Evolutionary conservation across 2,797 vertebrate species (phyloP), one percentile per base, ranked within the genome.

Genomic region (Gadopsis bispinosus): DNA sequence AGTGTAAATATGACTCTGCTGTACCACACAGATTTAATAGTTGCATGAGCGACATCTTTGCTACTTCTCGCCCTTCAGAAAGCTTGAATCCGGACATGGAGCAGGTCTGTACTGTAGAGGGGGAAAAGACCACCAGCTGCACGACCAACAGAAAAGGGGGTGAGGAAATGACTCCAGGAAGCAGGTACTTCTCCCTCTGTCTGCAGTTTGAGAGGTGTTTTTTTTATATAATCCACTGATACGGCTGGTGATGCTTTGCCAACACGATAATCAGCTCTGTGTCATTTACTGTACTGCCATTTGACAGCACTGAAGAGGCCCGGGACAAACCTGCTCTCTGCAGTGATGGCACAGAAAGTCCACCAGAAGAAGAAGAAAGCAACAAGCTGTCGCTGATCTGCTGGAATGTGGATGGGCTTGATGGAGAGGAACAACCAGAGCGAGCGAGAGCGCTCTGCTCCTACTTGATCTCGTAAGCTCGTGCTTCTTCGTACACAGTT

Each of bases 341-440:
- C 53, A 43, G 43, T 3, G 7, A 43, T 33, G 53, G 13, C 5
- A 10, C 19, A 2, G 47, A 48, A 48, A 45, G 17, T 16, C 43
- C 43, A 45, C 6, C 43, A 14, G 43, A 48, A 73, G 84, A 69
- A 35, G 84, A 91, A 47, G 95, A 96, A 7, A 93, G 91, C 51
- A 89, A 94, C 70, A 91, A 79, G 45, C 92, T 98, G 73, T 96
- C 95, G 0, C 69, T 98, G 55, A 89, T 98, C 77, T 96, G 95
- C 45, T 98, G 97, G 97, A 98, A 98, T 14, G 89, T 98, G 47
- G 97, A 97, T 71, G 97, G 97, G 4, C 87, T 97, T 68, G 96
- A 97, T 86, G 55, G 67, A 9, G 90, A 89, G 22, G 22, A 79
- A 3, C 79, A 96, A 92, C 85, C 70, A 4, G 96, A 96, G 70